Evolutionary conservation across 1,140 invertebrate genomes (phyloP), one percentile per base, ranked within the genome.

Genomic region (Caerostris darwini): DNA sequence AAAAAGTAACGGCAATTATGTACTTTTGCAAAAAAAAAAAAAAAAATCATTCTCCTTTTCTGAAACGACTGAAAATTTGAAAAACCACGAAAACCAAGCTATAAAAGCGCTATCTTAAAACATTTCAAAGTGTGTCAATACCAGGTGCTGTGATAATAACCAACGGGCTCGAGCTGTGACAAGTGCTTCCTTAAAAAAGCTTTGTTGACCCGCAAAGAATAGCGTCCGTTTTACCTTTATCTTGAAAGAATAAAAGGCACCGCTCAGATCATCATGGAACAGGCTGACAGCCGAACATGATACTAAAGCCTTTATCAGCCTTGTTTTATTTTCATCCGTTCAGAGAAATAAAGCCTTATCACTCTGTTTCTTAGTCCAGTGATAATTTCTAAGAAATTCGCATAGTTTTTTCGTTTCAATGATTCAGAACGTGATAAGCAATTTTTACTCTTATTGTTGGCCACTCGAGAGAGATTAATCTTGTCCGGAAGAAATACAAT

Each of bases 261-360:
- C 82, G 82, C 82, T 19, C 54, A 58, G 82, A 85, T 85, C 82
- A 85, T 85, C 57, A 5, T 12, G 71, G 12, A 50, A 53, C 19
- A 17, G 54, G 82, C 34, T 85, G 82, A 85, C 82, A 85, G 57
- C 54, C 14, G 34, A 85, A 85, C n/a, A 85, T 54, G 82, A 85
- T 85, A 85, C 56, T 57, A 71, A 85, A 56, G 17, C 3, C 17
- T 83, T 85, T 85, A 85, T 85, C 57, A 57, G 82, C 7, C 56
- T 85, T 85, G n/a, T 85, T 85, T 85, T 85, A 85, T 85, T 85
- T 85, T 85, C 82, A 17, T 58, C 17, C 57, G 82, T 85, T 58
- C 57, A 58, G 57, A 58, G 19, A 85, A 85, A 85, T 85, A 85
- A 85, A 85, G 82, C 82, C 82, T 85, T 85, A 85, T 85, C 82